Conservation (phyloP, 2,113 vertebrate species). For the Callospermophilus lateralis region DNA sequence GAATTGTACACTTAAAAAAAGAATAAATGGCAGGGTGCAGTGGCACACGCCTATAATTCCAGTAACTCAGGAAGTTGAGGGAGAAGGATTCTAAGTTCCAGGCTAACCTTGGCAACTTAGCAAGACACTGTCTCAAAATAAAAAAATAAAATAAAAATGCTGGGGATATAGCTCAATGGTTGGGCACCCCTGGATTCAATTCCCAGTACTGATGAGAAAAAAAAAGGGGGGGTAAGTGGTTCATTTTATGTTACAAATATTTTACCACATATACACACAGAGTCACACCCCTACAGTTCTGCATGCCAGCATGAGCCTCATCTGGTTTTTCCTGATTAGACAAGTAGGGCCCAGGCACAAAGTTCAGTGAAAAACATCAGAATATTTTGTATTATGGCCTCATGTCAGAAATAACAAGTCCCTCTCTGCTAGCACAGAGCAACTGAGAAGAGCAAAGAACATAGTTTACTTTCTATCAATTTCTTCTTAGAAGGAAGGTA, state of each 20-base stretch:
- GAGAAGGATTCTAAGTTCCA: too few relatives aligned
- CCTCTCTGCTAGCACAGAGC: neutral
- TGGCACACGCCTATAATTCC: too few relatives aligned
- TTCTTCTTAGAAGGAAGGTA: constrained; percentile 24
- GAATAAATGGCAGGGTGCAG: neutral
- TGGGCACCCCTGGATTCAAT: neutral
- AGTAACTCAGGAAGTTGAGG: too few relatives aligned
- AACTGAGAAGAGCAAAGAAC: constrained; percentile 36
- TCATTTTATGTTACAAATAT: constrained; percentile 7
- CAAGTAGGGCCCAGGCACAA: constrained; percentile 5
- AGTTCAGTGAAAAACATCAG: neutral
- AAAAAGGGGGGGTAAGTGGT: neutral
- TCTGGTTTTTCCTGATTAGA: constrained; percentile 41
- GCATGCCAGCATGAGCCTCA: neutral
- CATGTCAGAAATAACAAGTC: constrained; percentile 24
- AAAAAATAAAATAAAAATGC: too few relatives aligned
- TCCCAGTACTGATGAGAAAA: neutral
- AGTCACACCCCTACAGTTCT: neutral
- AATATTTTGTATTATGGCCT: neutral
- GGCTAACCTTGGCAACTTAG: too few relatives aligned
- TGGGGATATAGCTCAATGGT: neutral
- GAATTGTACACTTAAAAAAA: constrained; percentile 16
- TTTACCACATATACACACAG: neutral
- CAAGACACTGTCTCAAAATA: neutral
- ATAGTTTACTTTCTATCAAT: constrained; percentile 35